Evolutionary conservation across 2,888 invertebrate genomes (phyloP), one percentile per base, ranked within the genome.

Genomic region (Tortrix viridana): DNA sequence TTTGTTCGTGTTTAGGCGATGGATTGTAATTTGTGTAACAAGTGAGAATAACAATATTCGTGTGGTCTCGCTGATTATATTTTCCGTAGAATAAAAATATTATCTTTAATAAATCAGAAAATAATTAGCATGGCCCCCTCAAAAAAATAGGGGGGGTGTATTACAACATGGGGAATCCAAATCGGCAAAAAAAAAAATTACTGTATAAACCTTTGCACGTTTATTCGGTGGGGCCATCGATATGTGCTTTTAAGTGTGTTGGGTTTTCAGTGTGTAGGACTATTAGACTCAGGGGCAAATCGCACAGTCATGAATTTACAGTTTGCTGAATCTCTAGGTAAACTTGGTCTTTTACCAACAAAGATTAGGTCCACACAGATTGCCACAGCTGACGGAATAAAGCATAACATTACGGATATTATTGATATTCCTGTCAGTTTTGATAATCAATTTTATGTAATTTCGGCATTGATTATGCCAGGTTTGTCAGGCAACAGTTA

Each of bases 241-340:
- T n/a, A 65, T 43, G 38, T 50, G 22, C 19, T n/a, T 12, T 1
- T 65, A 9, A 47, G 26, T n/a, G 60, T 65, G 37, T 60, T 65
- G 41, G 47, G 37, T 14, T 22, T 19, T 9, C n/a, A 6, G 12
- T 65, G 37, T 47, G 23, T 46, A 19, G 65, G 65, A 3, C 23
- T 65, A 7, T 37, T 60, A n/a, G 65, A 65, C 23, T 47, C 58
- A 5, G 65, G 65, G 16, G 61, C 61, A 19, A 60, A 59, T 3
- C 20, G 44, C 9, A 50, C 65, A 14, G 65, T 65, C 2, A 41
- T 65, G 12, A 22, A 26, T 26, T 37, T 46, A 55, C 26, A 16
- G 12, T 64, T 44, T 49, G 64, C 58, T 1, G 22, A 54, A 12
- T 46, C 12, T 5, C 37, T 58, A 14, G 41, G 12, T n/a, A 23